Base-by-base conservation (phyloP, 2,797 vertebrate genomes). In the Champsocephalus esox region DNA sequence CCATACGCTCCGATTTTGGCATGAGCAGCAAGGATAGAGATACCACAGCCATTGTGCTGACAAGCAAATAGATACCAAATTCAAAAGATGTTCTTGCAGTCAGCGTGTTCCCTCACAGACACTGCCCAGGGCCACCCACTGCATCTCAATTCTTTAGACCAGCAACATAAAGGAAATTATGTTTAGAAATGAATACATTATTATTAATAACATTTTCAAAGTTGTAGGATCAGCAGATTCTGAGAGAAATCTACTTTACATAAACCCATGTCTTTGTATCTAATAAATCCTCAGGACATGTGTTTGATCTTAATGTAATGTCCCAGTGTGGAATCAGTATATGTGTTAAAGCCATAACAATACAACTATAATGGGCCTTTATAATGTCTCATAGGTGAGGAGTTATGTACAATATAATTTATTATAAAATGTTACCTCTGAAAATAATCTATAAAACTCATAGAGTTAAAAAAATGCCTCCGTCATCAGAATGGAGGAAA, bases 61-160 rank as follows among this genome's bases (percentile, higher is more conserved):
- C 54, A 77, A 77, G 66, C 24, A 81, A 69, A 28, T 49, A 0
- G 56, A 80, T 66, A 66, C 81, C 80, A 80, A 79, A 71, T 77
- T 75, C 3, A 76, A 75, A 78, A 80, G 70, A 68, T 24, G 32
- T 76, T 74, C 12, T 12, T 16, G 11, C 52, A 57, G 48, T 56
- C 63, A 17, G 19, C 67, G 24, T 34, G 54, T 67, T 70, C 72
- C 78, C 55, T 28, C 24, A 38, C 65, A 60, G n/a, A 61, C 74
- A 54, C 14, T 73, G 60, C 72, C 72, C 70, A 19, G 13, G 50
- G 70, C 62, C 60, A 65, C 28, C 16, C 49, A 70, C 17, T 67
- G 63, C 41, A 17, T 66, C 43, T 70, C 2, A 62, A 45, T 57
- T 77, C 57, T 73, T 68, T 24, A 77, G 61, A 77, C 12, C 44